These are phyloP conservation scores for Vimba vimba DNA, from an alignment of 2,113 vertebrate species.

Conservation along the genomic window DNA sequence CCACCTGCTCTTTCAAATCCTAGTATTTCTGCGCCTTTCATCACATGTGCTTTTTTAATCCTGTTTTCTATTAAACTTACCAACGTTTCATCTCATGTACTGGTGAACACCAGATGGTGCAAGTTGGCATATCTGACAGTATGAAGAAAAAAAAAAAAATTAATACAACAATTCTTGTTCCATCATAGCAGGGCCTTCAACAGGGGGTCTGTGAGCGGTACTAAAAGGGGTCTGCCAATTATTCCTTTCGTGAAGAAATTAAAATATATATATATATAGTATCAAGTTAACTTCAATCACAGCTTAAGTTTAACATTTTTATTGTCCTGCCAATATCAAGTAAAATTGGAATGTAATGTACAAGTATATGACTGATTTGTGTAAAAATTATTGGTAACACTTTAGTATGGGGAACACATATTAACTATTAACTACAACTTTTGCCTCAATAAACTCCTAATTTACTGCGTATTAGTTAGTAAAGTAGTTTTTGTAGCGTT, in stretches of 20 bases:
- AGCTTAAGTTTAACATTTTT: background rate
- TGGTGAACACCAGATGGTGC: conserved; percentile 19
- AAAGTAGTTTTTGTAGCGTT: too few relatives aligned
- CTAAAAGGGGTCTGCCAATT: conserved; percentile 4
- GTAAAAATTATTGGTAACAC: background rate
- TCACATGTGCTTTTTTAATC: conserved; percentile 27
- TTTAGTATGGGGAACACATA: background rate
- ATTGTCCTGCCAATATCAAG: too few relatives aligned
- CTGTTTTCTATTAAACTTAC: conserved; percentile 31
- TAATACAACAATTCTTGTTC: conserved; percentile 5
- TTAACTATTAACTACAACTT: too few relatives aligned
- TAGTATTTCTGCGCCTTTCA: conserved; percentile 12
- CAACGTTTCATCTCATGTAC: conserved; percentile 15
- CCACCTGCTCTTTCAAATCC: background rate
- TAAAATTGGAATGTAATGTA: background rate
- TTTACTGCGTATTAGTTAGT: too few relatives aligned
- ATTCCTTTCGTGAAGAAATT: too few relatives aligned
- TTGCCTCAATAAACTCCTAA: too few relatives aligned
- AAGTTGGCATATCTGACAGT: background rate
- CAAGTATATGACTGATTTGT: background rate
- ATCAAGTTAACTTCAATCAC: background rate
- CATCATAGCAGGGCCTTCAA: conserved; percentile 8
- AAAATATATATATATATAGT: too few relatives aligned
- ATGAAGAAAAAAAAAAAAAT: background rate
- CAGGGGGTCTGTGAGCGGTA: background rate